phyloP scores from a whole-genome alignment of 2,888 invertebrate genomes.

The Apocheima hispidaria region DNA sequence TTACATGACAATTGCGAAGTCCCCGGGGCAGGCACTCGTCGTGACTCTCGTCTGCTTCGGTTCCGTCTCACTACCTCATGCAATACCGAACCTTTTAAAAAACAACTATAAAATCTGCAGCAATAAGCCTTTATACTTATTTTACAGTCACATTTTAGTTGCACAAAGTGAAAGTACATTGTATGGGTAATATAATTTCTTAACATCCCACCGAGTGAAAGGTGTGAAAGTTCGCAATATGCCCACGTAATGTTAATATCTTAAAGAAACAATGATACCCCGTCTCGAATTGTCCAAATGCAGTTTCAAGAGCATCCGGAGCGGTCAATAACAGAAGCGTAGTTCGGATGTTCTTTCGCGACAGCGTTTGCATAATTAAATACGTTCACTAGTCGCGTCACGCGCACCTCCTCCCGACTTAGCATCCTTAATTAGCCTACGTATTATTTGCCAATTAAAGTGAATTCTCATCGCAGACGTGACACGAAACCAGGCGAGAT shows the following conservation, averaged over 20 bases:
- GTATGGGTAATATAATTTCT: slow-evolving; percentile 52
- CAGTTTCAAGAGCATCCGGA: slow-evolving; percentile 32
- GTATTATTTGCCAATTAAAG: slow-evolving; percentile 87
- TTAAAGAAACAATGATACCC: slow-evolving; percentile 24
- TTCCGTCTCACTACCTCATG: slow-evolving; percentile 52
- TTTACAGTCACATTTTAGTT: slow-evolving; percentile 31
- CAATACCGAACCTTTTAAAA: slow-evolving; percentile 56
- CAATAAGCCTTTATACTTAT: slow-evolving; percentile 24
- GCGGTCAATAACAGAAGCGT: slow-evolving; percentile 61
- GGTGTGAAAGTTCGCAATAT: slow-evolving; percentile 59
- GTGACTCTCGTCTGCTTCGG: slow-evolving; percentile 62
- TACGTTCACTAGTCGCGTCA: slow-evolving; percentile 81
- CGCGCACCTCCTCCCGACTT: slow-evolving; percentile 83
- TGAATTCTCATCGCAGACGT: slow-evolving; percentile 84
- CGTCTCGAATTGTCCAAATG: slow-evolving; percentile 14
- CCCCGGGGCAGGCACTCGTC: slow-evolving; percentile 68
- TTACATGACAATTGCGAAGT: slow-evolving; percentile 82
- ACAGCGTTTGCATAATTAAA: slow-evolving; percentile 84
- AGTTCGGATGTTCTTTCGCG: slow-evolving; percentile 72
- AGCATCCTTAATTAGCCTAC: slow-evolving; percentile 86
- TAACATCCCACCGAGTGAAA: slow-evolving; percentile 60
- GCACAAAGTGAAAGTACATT: slow-evolving; percentile 54
- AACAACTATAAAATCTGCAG: slow-evolving; percentile 31
- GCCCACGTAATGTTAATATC: slow-evolving; percentile 34
- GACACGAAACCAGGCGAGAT: slow-evolving; percentile 78